Percentiles rank a stretch among this genome's conserved stretches.
Evolutionary conservation across 2,797 vertebrate genomes (phyloP).

Genomic region (Cygnus olor): DNA sequence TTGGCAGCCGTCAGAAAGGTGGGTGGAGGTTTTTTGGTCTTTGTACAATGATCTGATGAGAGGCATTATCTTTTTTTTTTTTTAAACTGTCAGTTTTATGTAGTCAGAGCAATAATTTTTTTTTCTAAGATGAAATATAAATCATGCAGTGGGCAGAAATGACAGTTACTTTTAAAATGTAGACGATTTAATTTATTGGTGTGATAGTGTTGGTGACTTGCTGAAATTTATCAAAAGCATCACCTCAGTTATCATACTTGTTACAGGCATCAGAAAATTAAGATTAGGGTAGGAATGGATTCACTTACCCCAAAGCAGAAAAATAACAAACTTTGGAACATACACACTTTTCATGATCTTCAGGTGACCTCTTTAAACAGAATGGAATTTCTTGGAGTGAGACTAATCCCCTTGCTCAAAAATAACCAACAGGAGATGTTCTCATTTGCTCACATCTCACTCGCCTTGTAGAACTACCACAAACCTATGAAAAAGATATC

Average conservation of each 20-base stretch:
- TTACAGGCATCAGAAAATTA: background rate
- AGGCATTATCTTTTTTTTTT: background rate
- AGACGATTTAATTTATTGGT: background rate
- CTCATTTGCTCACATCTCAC: accelerated
- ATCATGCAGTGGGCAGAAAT: background rate
- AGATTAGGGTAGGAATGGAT: background rate
- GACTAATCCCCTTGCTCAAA: background rate
- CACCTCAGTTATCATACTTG: background rate
- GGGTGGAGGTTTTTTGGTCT: background rate
- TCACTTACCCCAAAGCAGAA: background rate
- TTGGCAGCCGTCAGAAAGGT: background rate
- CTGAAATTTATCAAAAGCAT: background rate
- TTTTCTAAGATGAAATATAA: background rate
- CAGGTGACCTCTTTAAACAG: background rate
- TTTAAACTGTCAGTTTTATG: background rate
- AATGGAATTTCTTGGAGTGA: background rate
- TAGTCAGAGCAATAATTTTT: background rate
- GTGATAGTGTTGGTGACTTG: background rate
- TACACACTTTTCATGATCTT: background rate
- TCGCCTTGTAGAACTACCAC: background rate
- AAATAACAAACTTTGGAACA: background rate
- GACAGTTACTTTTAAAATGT: background rate
- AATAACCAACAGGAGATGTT: background rate
- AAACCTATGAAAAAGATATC: background rate
- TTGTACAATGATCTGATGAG: background rate